These are phyloP conservation scores for Diabrotica balteata DNA, from an alignment of 2,888 invertebrate species.

Conservation along the genomic window DNA sequence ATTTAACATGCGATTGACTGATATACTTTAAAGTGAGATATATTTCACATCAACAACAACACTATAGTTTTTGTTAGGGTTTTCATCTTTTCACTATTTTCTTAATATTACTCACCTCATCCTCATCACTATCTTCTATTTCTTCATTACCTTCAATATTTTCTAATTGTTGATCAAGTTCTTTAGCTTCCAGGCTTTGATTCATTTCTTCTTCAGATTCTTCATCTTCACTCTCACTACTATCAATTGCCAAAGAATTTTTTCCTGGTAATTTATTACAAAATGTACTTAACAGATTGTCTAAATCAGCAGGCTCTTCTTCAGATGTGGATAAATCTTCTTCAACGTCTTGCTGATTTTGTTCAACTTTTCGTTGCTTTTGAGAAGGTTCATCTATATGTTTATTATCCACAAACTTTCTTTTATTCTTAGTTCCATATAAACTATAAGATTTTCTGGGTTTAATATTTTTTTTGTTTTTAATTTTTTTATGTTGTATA, in stretches of 20 bases:
- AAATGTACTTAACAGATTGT: conserved; percentile 48
- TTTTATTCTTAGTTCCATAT: conserved; percentile 41
- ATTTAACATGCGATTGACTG: too few species aligned
- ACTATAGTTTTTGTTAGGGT: too few species aligned
- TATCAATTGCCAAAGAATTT: conserved; percentile 54
- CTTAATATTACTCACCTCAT: conserved; percentile 22
- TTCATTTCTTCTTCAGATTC: conserved; percentile 35
- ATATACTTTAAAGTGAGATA: too few species aligned
- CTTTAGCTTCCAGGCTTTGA: conserved; percentile 29
- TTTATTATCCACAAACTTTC: conserved; percentile 46
- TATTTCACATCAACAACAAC: too few species aligned
- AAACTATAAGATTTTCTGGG: conserved; percentile 44
- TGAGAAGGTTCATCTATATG: conserved; percentile 63
- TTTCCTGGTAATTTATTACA: conserved; percentile 37
- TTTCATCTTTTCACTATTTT: too few species aligned
- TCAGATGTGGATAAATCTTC: conserved; percentile 36
- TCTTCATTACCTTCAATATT: conserved; percentile 8
- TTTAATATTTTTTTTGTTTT: conserved; percentile 35
- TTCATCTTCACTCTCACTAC: conserved; percentile 52
- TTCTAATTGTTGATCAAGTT: conserved; percentile 36
- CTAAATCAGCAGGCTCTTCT: conserved; percentile 43
- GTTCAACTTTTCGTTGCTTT: conserved; percentile 50
- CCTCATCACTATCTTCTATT: conserved; percentile 31
- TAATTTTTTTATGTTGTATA: conserved; percentile 36
- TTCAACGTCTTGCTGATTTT: conserved; percentile 17